Base-by-base conservation (phyloP, 92 coral and sea anemone genomes). In the Porites divaricata region DNA sequence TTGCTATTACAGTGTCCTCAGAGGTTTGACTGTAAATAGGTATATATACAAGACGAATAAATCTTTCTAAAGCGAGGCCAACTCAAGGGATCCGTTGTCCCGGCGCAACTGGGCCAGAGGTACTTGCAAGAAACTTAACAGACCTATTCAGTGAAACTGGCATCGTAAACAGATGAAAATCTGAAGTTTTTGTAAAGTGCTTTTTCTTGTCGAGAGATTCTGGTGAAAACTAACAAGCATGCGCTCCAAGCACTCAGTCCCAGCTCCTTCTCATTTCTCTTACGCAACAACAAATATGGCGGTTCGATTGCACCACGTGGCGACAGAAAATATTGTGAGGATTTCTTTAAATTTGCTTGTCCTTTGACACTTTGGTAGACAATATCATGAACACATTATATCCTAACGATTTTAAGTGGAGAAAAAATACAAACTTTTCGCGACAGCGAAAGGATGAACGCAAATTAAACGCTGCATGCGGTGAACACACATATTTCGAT, bases 251-350 rank as follows among this genome's bases (percentile, higher is more conserved):
- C 1, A 16, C 19, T 54, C 21, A 6, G 19, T 25, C 4, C 58
- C 67, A 15, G 67, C 11, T 2, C 59, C 84, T 75, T 67, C 75
- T 67, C 84, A 17, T 66, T 67, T 24, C 56, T 2, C 24, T 81
- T 81, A 45, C 71, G 70, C 62, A 81, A 70, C 61, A 21, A 70
- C 49, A 49, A 81, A 81, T 2, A 81, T 81, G 85, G 85, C 78
- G 77, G 23, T 35, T 1, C 59, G 77, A 75, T 88, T 88, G 88
- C 92, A 88, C 89, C 92, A 88, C 89, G 92, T 88, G 92, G 83
- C 86, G 92, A 78, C 80, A 82, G 70, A 58, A 35, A 35, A 54
- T 15, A 67, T 11, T 23, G 26, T 49, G 64, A 63, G 28, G 73
- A 65, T 83, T 50, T 75, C 72, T 49, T 48, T 65, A 74, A 58